A percentile compares a stretch with the other conserved stretches of the same genome.
These are phyloP conservation scores for Rhegmatorhina hoffmannsi DNA, from an alignment of 2,113 vertebrate genomes.

Conservation along the genomic window DNA sequence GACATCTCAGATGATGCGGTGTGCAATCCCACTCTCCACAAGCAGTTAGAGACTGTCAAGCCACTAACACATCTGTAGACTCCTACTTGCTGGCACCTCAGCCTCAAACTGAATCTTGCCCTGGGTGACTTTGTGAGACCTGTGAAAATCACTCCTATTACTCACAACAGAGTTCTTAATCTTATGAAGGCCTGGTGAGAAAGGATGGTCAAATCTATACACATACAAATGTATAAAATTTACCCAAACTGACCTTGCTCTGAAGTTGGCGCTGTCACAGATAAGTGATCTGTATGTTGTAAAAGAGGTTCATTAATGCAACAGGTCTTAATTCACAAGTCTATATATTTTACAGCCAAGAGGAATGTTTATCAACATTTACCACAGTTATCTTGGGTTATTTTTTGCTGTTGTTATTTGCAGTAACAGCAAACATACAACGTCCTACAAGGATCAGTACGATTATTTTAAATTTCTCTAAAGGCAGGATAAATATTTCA, in stretches of 20 bases:
- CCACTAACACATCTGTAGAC: not conserved
- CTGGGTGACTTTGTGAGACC: not conserved
- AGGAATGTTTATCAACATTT: not conserved
- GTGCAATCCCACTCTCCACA: not conserved
- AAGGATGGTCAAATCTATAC: not conserved
- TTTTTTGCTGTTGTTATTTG: not conserved
- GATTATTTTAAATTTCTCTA: not conserved
- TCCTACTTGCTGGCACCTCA: not conserved
- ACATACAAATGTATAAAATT: not conserved
- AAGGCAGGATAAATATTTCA: not conserved
- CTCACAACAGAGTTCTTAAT: not conserved
- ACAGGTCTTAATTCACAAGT: not conserved
- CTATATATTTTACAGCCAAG: not conserved
- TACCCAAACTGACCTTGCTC: not conserved
- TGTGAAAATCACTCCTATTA: not conserved
- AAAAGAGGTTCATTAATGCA: not conserved
- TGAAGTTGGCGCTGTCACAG: fast-evolving
- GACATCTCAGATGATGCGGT: not conserved
- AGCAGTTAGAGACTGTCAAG: not conserved
- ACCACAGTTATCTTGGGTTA: not conserved
- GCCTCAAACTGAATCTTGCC: not conserved
- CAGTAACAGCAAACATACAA: not conserved
- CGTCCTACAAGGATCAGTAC: not conserved
- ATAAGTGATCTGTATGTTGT: not conserved
- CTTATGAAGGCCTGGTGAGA: not conserved